These are phyloP conservation scores for Leptoteleia sp. DNA, from an alignment of 1,140 invertebrate species.

Conservation along the genomic window DNA sequence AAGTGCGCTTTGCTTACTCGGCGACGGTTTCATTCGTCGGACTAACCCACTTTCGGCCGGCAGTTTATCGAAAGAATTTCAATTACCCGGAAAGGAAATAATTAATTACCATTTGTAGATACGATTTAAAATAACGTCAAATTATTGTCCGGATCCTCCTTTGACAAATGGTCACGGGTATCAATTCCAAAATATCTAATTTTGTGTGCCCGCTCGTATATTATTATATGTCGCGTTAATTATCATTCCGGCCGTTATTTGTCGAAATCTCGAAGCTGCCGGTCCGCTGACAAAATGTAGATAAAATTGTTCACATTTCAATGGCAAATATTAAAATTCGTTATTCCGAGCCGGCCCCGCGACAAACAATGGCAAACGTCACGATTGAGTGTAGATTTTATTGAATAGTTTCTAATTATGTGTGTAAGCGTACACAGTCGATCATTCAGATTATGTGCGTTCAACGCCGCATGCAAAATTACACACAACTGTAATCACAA, in stretches of 20 bases:
- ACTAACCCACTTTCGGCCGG: too few relatives aligned
- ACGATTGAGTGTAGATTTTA: slow-evolving; percentile 21
- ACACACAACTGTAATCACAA: slow-evolving; percentile 58
- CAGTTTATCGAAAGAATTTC: not conserved
- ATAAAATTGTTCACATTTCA: slow-evolving; percentile 6
- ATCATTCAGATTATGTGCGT: slow-evolving; percentile 50
- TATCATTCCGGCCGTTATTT: slow-evolving; percentile 4
- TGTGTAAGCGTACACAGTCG: slow-evolving; percentile 47
- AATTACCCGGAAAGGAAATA: not conserved
- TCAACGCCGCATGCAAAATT: slow-evolving; percentile 58
- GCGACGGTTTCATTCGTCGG: too few relatives aligned
- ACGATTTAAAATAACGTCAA: slow-evolving; percentile 24
- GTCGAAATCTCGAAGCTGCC: slow-evolving; percentile 7
- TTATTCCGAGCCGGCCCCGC: not conserved
- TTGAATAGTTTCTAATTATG: slow-evolving; percentile 61
- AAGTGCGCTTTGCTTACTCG: too few relatives aligned
- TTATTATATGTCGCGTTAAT: too few relatives aligned
- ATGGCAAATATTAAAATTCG: slow-evolving; percentile 26
- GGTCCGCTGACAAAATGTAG: not conserved
- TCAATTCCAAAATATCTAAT: slow-evolving; percentile 18
- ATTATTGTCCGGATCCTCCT: slow-evolving; percentile 9
- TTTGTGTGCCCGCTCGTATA: too few relatives aligned
- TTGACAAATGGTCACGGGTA: slow-evolving; percentile 16
- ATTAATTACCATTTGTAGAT: slow-evolving; percentile 9
- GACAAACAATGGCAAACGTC: slow-evolving; percentile 13